phyloP scores from a whole-genome alignment of 1,140 invertebrate genomes.

The Gonioctena quinquepunctata region DNA sequence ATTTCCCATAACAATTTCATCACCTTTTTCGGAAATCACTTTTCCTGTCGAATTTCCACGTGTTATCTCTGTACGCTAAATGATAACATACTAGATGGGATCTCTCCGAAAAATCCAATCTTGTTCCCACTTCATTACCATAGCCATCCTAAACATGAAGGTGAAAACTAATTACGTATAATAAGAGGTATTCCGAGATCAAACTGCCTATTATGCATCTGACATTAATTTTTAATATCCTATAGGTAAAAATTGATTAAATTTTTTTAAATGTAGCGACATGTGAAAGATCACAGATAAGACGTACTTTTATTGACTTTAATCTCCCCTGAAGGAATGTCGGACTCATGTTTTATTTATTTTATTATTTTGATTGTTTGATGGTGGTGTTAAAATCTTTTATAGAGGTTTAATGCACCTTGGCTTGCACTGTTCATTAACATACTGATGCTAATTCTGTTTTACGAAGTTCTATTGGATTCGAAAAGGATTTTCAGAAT shows the following conservation, averaged over 20 bases:
- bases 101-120: not conserved
- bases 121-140: not conserved
- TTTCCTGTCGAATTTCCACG: no score
- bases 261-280: not conserved
- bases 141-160: not conserved
- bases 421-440: not conserved
- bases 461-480: not conserved
- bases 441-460: not conserved
- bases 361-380: conserved; percentile 1
- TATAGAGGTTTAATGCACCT: not conserved
- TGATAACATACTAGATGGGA: not conserved
- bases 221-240: not conserved
- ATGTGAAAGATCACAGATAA: not conserved
- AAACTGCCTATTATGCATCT: not conserved
- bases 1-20: no score
- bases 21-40: no score
- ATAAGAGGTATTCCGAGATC: not conserved
- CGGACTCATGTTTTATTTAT: not conserved
- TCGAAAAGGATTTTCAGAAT: not conserved
- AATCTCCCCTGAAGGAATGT: not conserved
- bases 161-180: not conserved
- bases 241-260: not conserved
- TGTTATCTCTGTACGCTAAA: no score
- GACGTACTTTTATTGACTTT: not conserved
- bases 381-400: conserved; percentile 13